phyloP scores from a whole-genome alignment of 2,888 invertebrate species.

The Muscina levida region DNA sequence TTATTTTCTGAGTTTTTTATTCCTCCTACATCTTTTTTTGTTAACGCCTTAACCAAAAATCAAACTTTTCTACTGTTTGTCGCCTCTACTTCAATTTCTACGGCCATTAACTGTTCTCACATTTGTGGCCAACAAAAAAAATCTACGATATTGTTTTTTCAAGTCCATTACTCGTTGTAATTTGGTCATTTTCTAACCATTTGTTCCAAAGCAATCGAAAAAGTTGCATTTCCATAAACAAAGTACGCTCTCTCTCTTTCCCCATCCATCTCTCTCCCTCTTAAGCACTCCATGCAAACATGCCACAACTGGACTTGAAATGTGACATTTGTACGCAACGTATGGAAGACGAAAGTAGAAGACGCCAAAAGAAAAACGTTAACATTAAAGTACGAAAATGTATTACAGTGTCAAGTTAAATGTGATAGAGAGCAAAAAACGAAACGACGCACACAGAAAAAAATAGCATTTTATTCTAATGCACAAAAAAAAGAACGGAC shows the following conservation, averaged over 20 bases:
- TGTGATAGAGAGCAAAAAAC: conserved; percentile 43
- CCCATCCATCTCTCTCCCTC: too few relatives aligned
- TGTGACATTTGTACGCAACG: conserved; percentile 58
- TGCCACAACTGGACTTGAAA: conserved; percentile 31
- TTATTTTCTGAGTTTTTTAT: too few relatives aligned
- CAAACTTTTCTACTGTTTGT: too few relatives aligned
- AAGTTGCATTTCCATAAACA: neutral
- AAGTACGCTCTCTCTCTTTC: conserved; percentile 5
- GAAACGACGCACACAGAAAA: conserved; percentile 39
- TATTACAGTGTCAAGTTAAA: conserved; percentile 65
- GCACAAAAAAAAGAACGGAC: conserved; percentile 11
- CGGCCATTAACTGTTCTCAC: conserved; percentile 3
- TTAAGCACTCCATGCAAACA: neutral
- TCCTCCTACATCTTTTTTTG: neutral
- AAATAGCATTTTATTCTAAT: conserved; percentile 3
- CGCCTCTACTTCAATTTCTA: too few relatives aligned
- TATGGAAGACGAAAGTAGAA: conserved; percentile 15
- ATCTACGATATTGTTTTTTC: conserved; percentile 9
- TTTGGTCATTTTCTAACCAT: conserved; percentile 27
- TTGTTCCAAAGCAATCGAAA: neutral
- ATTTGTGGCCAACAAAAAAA: neutral
- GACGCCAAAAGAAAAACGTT: conserved; percentile 41
- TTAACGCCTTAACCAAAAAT: neutral
- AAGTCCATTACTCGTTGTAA: conserved; percentile 23
- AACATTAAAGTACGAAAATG: conserved; percentile 63